Base-by-base conservation (phyloP, 1,140 invertebrate species). In the Nebria ingens region DNA sequence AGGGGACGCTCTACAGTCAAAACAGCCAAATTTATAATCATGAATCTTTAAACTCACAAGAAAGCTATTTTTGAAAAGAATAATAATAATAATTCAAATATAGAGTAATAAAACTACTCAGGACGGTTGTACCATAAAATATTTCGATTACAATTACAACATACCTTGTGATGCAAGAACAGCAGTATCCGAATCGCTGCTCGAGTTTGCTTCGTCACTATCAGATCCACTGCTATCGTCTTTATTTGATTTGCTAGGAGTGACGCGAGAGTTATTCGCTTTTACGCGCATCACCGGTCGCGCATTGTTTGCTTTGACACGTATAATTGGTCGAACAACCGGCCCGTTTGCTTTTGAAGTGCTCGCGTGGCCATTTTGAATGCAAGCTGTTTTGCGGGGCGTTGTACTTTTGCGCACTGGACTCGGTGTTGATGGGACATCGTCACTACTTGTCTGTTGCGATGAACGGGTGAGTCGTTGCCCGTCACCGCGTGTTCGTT, bases 381-480 rank as follows among this genome's bases (percentile, higher is more conserved):
- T 20, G 17, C 19, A 20, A 52, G n/a, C 34, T 53, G 52, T 34
- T 53, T 38, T 53, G 12, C 13, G 23, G 3, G 19, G 50, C 3
- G 19, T 51, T 4, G 12, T 51, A 20, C 50, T 51, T 21, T 21
- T 20, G 11, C 50, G 19, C 17, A 17, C 11, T 3, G 19, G 19
- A 51, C 19, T 21, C 17, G 50, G 11, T 20, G 50, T 11, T 11
- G 50, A 11, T 4, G 6, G 19, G 6, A 17, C 6, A 6, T 4
- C 11, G 19, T 4, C 21, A 12, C 19, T 51, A 49, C 21, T 56
- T 42, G n/a, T 22, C 22, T 52, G 42, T 9, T 56, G 64, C 65
- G 21, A 55, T 57, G 53, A 63, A 71, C 9, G 65, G 64, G 13
- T 67, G 65, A 21, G 51, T 40, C 21, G 11, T 38, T 55, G 34